Base-by-base conservation (phyloP, 2,888 invertebrate species). In the Dolomedes plantarius region DNA sequence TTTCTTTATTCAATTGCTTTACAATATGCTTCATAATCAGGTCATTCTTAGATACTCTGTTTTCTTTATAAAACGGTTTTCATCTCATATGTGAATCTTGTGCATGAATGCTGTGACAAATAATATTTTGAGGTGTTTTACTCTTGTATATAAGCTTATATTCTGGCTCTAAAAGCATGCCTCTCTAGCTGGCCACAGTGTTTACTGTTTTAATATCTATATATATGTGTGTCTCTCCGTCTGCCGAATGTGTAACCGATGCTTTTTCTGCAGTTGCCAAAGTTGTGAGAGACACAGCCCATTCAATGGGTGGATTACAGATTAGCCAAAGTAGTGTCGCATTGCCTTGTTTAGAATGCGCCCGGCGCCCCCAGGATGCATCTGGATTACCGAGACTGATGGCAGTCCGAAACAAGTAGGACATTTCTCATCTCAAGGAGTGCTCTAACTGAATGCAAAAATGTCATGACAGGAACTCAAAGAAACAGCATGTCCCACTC, bases 291-390 rank as follows among this genome's bases (percentile, higher is more conserved):
- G 28, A 68, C 69, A 73, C 71, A 80, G 69, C 75, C 85, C 79
- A 86, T 78, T 86, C 86, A 80, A 86, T 86, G 86, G 86, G 86
- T 86, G 86, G 86, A 86, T 86, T 86, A 86, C 86, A 86, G 76
- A 75, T 80, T 80, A 71, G 31, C 76, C 86, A 80, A 71, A 78
- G 78, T 86, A 73, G 41, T 75, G 56, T 67, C 64, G 67, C 71
- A 67, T 69, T 86, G 79, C 69, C 76, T 56, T 76, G 75, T 76
- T 80, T 86, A 86, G 86, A 86, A 86, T 86, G 86, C 80, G 76
- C 62, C 71, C 56, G 64, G 62, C 69, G 23, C 74, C 65, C 29
- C 80, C 71, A 80, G 86, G 86, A 86, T 76, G 80, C 80, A 80
- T 80, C 76, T 80, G 80, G 86, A 86, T 75, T 80, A 71, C 79